Base-by-base conservation (phyloP, 2,113 vertebrate species). In the Dipodomys stephensi region DNA sequence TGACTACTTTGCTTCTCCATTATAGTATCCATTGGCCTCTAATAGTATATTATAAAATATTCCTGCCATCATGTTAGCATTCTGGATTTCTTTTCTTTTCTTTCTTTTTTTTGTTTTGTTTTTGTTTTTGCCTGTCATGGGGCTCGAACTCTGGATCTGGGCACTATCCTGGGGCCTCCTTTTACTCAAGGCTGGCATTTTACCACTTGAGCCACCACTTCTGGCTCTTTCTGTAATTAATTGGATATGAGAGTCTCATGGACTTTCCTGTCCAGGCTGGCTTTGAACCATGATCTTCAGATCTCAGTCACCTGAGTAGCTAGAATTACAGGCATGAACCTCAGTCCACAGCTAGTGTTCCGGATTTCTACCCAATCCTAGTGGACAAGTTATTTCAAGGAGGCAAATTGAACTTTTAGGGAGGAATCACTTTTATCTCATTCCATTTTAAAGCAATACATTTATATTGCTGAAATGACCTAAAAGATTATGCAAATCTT, bases 381-480 rank as follows among this genome's bases (percentile, higher is more conserved):
- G 85, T 74, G 76, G 67, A 80, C 27, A 93, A 15, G 8, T 88
- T 73, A n/a, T 90, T 87, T 7, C 9, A 73, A 77, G 62, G 72
- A 65, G 62, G 44, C 62, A 84, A 87, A 79, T 68, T 82, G 35
- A 27, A 73, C 7, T 35, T 10, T 86, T 89, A 81, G 9, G 71
- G 35, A 92, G 49, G 27, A 88, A 25, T 1, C 32, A 77, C 53
- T 80, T 94, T 83, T 86, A 60, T 85, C 90, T 80, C 49, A 30
- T 88, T 92, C 10, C 25, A 39, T 79, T 90, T 92, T 73, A 93
- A 96, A 35, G 64, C 32, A 64, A 67, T 77, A 4, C 22, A 88
- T 5, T 86, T 91, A 85, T 91, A 85, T 85, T 67, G 79, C 67
- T 93, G 64, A 91, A 64, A 83, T 91, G 46, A 94, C 65, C 64